phyloP scores from a whole-genome alignment of 2,888 invertebrate genomes.

The Agriopis aurantiaria region DNA sequence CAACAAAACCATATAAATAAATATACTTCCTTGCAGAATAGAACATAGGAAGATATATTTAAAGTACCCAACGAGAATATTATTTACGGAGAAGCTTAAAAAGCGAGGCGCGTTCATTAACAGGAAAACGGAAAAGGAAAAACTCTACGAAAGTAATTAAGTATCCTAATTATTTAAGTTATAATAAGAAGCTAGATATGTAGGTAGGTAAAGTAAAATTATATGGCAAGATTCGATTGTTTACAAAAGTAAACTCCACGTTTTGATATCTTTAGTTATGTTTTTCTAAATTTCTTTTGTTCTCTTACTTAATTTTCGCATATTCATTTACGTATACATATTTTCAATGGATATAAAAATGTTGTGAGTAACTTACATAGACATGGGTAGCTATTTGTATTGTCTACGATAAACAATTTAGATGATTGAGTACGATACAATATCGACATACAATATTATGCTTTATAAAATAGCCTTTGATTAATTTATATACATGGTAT shows the following conservation, averaged over 20 bases:
- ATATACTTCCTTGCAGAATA: constrained; percentile 4
- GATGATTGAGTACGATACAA: no score
- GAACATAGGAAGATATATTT: constrained; percentile 7
- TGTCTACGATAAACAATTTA: no score
- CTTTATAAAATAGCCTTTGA: no score
- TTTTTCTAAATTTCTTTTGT: not conserved
- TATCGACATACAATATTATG: no score
- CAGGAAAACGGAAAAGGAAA: constrained; percentile 19
- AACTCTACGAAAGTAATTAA: constrained; percentile 31
- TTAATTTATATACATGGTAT: no score
- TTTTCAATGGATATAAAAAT: no score
- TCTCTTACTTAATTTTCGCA: no score
- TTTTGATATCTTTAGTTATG: not conserved
- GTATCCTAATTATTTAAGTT: constrained; percentile 31
- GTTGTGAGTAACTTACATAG: no score
- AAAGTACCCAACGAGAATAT: constrained; percentile 12
- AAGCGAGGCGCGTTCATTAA: constrained; percentile 18
- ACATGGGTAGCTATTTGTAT: no score
- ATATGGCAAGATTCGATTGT: not conserved
- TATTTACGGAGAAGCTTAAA: constrained; percentile 15
- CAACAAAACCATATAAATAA: not conserved
- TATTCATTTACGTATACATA: no score
- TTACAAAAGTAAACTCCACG: not conserved
- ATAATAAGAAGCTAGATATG: constrained; percentile 17
- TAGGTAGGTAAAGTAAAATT: constrained; percentile 1